A percentile compares a stretch with the other conserved stretches of the same genome.
phyloP scores from a whole-genome alignment of 2,113 vertebrate species.

The Pungitius pungitius region DNA sequence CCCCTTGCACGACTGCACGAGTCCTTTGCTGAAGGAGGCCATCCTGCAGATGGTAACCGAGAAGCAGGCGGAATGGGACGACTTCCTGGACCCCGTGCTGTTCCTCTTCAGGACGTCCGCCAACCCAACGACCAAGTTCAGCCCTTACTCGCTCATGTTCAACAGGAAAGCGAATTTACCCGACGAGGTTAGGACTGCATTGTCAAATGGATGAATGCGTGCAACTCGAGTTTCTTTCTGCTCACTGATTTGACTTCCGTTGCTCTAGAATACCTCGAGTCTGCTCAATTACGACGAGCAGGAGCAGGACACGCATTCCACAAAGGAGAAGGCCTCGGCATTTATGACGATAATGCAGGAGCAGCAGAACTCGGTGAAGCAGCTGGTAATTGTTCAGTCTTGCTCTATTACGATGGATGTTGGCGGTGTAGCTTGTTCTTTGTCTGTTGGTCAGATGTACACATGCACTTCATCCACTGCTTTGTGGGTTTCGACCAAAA shows the following conservation, averaged over 20 bases:
- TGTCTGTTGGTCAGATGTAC: background rate
- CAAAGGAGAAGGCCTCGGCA: constrained; percentile 60
- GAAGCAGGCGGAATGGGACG: constrained; percentile 86
- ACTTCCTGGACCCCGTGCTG: constrained; percentile 84
- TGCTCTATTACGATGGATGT: background rate
- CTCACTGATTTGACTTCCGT: background rate
- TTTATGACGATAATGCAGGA: constrained; percentile 79
- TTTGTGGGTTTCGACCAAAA: background rate
- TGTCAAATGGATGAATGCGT: background rate
- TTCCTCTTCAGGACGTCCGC: constrained; percentile 85
- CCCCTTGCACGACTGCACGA: constrained; percentile 75
- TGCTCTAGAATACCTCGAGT: constrained; percentile 66
- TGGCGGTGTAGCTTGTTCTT: background rate
- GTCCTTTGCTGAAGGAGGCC: constrained; percentile 80
- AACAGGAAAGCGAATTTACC: constrained; percentile 83
- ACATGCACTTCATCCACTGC: background rate
- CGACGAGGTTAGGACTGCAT: constrained; percentile 62
- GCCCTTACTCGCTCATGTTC: constrained; percentile 89
- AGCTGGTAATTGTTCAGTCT: constrained; percentile 77
- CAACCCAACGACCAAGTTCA: constrained; percentile 85
- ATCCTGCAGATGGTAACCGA: constrained; percentile 81
- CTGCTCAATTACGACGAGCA: constrained; percentile 72
- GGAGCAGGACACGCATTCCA: constrained; percentile 61
- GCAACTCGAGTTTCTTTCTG: background rate
- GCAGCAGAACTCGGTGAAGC: constrained; percentile 83